Base-by-base conservation (phyloP, 2,888 invertebrate species). In the Punctoribates punctum region DNA sequence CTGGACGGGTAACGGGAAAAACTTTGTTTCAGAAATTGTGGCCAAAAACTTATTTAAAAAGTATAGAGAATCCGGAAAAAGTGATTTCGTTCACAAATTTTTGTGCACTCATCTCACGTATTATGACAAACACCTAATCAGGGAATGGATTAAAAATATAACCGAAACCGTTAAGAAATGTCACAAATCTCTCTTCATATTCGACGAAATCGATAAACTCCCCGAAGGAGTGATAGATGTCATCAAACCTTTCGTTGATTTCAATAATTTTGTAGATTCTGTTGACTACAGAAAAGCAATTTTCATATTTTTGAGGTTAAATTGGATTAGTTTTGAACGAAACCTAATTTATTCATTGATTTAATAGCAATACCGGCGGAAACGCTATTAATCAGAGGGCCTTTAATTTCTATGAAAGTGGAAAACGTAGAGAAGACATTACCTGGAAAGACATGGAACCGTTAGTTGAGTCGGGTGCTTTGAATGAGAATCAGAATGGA, bases 141-240 rank as follows among this genome's bases (percentile, higher is more conserved):
- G 23, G 1, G 1, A 70, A 23, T 42, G 46, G 70, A 70, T 70
- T 70, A 81, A 88, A 51, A 79, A 82, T 51, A 88, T 90, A 81
- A 82, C 83, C 75, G 83, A 85, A 0, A 88, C 89, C 79, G 88
- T 94, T 0, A 84, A 85, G 20, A 82, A 82, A 1, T 99, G 99
- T 85, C 87, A 88, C 0, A 87, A 87, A 57, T 90, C 94, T 0
- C 82, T 99, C 73, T 96, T 99, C 82, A 90, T 99, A 80, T 96
- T 99, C 86, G 98, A 99, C 86, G 99, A 99, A 86, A 91, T 98
- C 17, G 94, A 97, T 84, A 93, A 94, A 84, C 93, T 96, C 89
- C 92, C 94, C 3, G 84, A 88, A 1, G 90, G 90, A 0, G 85
- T 96, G 5, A 86, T 98, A 76, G 92, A 96, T 84, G 88, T 89